Conservation (phyloP, 2,113 vertebrate species). For the Copsychus sechellarum region DNA sequence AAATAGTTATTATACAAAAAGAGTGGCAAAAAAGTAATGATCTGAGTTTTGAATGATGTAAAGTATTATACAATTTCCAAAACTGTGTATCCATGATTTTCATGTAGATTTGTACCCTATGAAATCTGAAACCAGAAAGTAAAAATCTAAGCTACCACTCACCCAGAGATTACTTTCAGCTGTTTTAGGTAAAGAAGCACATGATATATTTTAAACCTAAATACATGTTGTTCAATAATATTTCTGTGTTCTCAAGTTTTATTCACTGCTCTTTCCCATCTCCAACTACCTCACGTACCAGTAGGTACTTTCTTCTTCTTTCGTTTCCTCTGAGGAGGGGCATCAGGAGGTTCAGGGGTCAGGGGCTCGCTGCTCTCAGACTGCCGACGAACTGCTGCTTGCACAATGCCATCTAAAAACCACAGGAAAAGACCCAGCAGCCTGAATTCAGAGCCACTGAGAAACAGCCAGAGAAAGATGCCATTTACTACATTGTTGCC, state of each 20-base stretch:
- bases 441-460: not conserved
- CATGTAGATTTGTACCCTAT: not conserved
- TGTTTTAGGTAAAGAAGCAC: not conserved
- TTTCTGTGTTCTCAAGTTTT: not conserved
- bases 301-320: constrained; percentile 82
- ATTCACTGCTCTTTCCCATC: not conserved
- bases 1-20: not conserved
- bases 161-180: not conserved
- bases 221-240: not conserved
- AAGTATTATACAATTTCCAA: not conserved
- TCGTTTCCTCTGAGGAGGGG: constrained; percentile 76
- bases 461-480: not conserved
- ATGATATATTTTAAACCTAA: not conserved
- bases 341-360: constrained; percentile 68
- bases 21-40: not conserved
- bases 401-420: constrained; percentile 74
- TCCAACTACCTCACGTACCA: constrained; percentile 50
- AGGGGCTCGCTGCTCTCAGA: constrained; percentile 77
- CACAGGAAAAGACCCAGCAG: not conserved
- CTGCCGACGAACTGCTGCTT: constrained; percentile 65
- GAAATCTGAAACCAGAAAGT: not conserved
- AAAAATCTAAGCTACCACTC: not conserved
- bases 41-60: not conserved
- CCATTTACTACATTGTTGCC: not conserved
- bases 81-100: not conserved